These are phyloP conservation scores for Numida meleagris DNA, from an alignment of 2,113 vertebrate species.

Conservation along the genomic window DNA sequence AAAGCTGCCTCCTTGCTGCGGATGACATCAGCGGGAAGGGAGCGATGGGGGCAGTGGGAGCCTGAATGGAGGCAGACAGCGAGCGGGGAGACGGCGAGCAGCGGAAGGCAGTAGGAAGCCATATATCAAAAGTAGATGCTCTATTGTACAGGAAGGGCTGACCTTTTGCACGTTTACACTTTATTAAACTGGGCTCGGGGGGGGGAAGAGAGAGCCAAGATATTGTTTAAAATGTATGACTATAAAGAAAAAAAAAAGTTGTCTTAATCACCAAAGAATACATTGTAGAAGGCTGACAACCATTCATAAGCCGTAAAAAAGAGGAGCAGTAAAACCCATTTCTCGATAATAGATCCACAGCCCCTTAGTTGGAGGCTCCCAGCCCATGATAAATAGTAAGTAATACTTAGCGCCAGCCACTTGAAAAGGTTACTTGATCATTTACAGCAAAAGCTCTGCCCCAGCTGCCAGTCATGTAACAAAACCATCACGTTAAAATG, in stretches of 20 bases:
- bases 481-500: conserved; percentile 44
- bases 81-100: conserved; percentile 52
- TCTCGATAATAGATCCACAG: conserved; percentile 38
- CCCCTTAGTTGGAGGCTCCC: conserved; percentile 61
- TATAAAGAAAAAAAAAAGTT: conserved; percentile 23
- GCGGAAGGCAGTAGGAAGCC: conserved; percentile 82
- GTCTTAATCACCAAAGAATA: conserved; percentile 56
- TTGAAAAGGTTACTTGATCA: conserved; percentile 57
- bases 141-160: conserved; percentile 84
- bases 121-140: conserved; percentile 81
- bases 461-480: conserved; percentile 58
- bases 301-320: conserved; percentile 54
- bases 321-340: conserved; percentile 45
- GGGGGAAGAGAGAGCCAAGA: conserved; percentile 56
- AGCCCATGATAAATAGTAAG: conserved; percentile 58
- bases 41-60: neutral
- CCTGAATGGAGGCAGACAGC: neutral
- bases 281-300: conserved; percentile 54
- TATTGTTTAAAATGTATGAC: conserved; percentile 70
- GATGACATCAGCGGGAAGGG: conserved; percentile 24
- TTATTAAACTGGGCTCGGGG: conserved; percentile 71
- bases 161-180: conserved; percentile 87
- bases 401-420: conserved; percentile 51
- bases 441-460: conserved; percentile 50
- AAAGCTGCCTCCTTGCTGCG: conserved; percentile 42